These are phyloP conservation scores for Paramisgurnus dabryanus DNA, from an alignment of 2,113 vertebrate species.

Conservation along the genomic window DNA sequence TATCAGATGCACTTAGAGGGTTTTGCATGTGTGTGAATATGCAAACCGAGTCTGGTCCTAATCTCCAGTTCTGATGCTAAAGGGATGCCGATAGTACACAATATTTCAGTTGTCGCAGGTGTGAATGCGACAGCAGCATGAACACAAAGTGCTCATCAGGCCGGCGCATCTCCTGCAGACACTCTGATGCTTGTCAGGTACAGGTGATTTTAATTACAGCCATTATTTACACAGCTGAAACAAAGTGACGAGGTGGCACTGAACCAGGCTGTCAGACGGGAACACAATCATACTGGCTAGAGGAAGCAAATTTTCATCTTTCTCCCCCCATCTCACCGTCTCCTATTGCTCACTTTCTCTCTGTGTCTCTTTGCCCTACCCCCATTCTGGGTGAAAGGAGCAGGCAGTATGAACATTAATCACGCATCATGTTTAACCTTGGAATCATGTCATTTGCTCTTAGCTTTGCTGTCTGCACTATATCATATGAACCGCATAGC, in stretches of 20 bases:
- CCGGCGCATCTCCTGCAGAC: slow-evolving; percentile 35
- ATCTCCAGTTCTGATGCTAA: slow-evolving; percentile 9
- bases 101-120: slow-evolving; percentile 47
- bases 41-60: background rate
- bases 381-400: slow-evolving; percentile 46
- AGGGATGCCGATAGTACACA: background rate
- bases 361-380: slow-evolving; percentile 1
- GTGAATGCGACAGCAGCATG: slow-evolving; percentile 29
- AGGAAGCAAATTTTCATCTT: slow-evolving; percentile 23
- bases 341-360: slow-evolving; percentile 19
- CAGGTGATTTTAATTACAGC: slow-evolving; percentile 60
- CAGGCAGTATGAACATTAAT: slow-evolving; percentile 58
- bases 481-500: slow-evolving; percentile 38
- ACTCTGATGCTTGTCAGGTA: slow-evolving; percentile 51
- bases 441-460: slow-evolving; percentile 55
- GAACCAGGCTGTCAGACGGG: slow-evolving; percentile 24
- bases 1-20: background rate
- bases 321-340: background rate
- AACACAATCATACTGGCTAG: slow-evolving; percentile 16
- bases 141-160: slow-evolving; percentile 49
- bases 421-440: slow-evolving; percentile 58
- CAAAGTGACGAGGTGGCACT: slow-evolving; percentile 52
- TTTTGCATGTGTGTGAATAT: background rate
- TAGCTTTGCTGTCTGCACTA: slow-evolving; percentile 40
- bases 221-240: slow-evolving; percentile 60